A percentile compares a stretch with the other conserved stretches of the same genome.
These are phyloP conservation scores for Corythoichthys intestinalis DNA, from an alignment of 2,113 vertebrate species.

Conservation along the genomic window DNA sequence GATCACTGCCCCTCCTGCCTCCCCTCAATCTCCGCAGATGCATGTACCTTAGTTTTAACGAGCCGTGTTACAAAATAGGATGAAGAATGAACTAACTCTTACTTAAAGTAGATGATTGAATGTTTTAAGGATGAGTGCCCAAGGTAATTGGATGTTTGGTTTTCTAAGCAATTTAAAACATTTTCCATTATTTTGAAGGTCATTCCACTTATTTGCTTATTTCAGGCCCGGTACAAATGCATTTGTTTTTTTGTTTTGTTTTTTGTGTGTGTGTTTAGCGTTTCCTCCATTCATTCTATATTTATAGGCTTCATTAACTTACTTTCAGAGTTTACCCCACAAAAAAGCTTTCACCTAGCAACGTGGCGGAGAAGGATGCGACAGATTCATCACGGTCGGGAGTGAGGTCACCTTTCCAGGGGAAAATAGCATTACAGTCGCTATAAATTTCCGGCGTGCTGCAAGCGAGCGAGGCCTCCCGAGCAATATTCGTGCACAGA, in stretches of 20 bases:
- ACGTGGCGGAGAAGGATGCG: constrained; percentile 15
- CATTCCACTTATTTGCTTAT: not conserved
- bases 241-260: not conserved
- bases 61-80: too few relatives aligned
- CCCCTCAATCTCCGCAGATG: too few relatives aligned
- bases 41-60: not conserved
- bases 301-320: constrained; percentile 12
- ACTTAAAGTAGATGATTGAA: not conserved
- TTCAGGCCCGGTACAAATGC: not conserved
- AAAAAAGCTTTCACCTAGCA: not conserved
- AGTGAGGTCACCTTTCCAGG: constrained; percentile 60
- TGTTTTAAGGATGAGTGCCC: not conserved
- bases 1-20: too few relatives aligned
- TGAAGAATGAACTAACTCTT: too few relatives aligned
- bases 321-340: not conserved
- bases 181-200: not conserved
- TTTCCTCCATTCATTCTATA: not conserved
- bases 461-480: constrained; percentile 27
- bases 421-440: constrained; percentile 47
- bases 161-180: not conserved
- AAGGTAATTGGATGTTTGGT: not conserved
- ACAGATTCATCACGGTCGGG: constrained; percentile 43
- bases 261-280: not conserved
- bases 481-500: constrained; percentile 45
- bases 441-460: constrained; percentile 58